phyloP scores from a whole-genome alignment of 2,888 invertebrate genomes.

The Agrypnus murinus region DNA sequence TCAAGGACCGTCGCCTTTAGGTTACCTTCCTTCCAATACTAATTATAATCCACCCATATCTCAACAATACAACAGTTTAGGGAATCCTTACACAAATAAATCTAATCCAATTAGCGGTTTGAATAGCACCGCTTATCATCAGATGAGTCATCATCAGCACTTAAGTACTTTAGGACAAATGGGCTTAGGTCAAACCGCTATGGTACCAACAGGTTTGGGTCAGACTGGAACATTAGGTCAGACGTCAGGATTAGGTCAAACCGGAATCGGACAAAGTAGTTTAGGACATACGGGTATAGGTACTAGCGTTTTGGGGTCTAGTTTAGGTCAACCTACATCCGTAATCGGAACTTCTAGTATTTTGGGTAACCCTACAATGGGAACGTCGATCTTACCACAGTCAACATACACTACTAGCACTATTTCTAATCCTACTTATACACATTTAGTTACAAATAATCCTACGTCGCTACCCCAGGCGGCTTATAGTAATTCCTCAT shows the following conservation, averaged over 20 bases:
- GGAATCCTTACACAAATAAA: constrained; percentile 64
- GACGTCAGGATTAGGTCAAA: constrained; percentile 56
- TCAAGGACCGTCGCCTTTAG: constrained; percentile 50
- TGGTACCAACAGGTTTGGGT: constrained; percentile 48
- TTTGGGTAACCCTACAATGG: constrained; percentile 66
- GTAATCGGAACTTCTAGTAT: constrained; percentile 39
- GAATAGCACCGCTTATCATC: constrained; percentile 37
- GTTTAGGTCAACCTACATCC: constrained; percentile 35
- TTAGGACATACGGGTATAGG: constrained; percentile 46
- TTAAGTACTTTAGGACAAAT: constrained; percentile 42
- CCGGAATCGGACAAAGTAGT: constrained; percentile 42
- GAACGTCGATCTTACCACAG: constrained; percentile 72
- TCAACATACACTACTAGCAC: constrained; percentile 72
- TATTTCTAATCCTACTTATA: constrained; percentile 74
- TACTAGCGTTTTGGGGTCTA: constrained; percentile 56
- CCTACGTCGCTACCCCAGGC: constrained; percentile 66
- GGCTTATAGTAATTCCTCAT: constrained; percentile 73
- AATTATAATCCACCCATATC: constrained; percentile 60
- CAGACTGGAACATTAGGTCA: constrained; percentile 59
- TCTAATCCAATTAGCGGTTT: constrained; percentile 56
- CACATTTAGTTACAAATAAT: constrained; percentile 68
- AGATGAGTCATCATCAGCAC: constrained; percentile 42
- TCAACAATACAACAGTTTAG: constrained; percentile 66
- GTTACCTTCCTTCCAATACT: constrained; percentile 59
- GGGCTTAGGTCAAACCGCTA: constrained; percentile 39